Conservation (phyloP, 2,113 vertebrate genomes). For the Baryphthengus martii region DNA sequence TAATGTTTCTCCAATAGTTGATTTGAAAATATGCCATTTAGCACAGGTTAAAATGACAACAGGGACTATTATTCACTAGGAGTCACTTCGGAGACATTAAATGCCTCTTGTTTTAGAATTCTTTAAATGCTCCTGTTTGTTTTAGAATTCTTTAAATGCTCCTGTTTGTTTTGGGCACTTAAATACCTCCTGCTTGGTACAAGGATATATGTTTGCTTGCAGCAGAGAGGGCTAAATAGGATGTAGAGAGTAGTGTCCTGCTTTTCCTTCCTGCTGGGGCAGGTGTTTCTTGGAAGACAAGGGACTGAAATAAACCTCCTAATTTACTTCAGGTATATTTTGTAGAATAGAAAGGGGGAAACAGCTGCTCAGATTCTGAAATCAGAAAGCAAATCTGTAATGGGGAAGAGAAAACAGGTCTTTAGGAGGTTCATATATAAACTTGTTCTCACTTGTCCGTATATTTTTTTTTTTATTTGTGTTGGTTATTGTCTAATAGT, state of each 20-base stretch:
- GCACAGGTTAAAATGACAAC: neutral
- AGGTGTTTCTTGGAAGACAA: neutral
- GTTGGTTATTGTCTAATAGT: neutral
- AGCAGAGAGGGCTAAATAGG: neutral
- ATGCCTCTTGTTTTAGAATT: neutral
- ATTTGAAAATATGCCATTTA: neutral
- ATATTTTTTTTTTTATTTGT: neutral
- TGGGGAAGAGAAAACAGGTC: neutral
- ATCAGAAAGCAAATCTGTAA: neutral
- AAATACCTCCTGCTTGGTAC: neutral
- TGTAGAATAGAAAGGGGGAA: neutral
- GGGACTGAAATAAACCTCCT: neutral
- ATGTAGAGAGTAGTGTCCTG: neutral
- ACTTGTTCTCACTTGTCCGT: neutral
- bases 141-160: neutral
- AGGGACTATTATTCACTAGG: neutral
- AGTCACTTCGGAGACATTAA: neutral
- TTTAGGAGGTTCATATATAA: neutral
- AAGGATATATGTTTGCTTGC: neutral
- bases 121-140: neutral
- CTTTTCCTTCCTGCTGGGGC: neutral
- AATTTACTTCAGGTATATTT: neutral
- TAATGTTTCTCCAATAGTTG: slow-evolving; percentile 11
- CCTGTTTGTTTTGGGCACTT: neutral
- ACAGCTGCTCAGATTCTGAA: neutral